Conservation (phyloP, 2,797 vertebrate genomes). For the Hapalemur alaotrensis region DNA sequence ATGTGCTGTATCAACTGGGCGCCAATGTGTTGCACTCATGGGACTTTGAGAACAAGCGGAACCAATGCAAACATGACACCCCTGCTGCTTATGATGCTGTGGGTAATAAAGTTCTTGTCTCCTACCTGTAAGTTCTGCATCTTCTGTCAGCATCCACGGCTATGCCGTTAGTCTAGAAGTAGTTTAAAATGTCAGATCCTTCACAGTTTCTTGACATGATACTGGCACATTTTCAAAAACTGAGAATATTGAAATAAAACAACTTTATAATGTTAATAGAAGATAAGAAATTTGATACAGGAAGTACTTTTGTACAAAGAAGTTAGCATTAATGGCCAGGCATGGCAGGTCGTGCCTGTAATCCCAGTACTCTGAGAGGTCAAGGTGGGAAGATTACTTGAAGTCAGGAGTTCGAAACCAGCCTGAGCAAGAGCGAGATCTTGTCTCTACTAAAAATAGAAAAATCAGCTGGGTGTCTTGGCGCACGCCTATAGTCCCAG, state of each 20-base stretch:
- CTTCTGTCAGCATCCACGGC: background rate
- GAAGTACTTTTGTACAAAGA: background rate
- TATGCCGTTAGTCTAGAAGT: background rate
- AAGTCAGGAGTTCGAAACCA: too few relatives aligned
- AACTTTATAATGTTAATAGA: background rate
- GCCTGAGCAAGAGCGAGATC: too few relatives aligned
- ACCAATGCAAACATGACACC: too few relatives aligned
- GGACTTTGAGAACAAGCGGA: accelerated
- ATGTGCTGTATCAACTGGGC: background rate
- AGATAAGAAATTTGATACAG: background rate
- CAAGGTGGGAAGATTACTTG: too few relatives aligned
- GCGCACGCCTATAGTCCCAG: too few relatives aligned
- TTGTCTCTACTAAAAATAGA: too few relatives aligned
- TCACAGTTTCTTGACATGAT: background rate
- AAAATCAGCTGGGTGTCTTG: too few relatives aligned
- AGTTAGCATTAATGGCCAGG: background rate
- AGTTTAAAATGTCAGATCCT: background rate
- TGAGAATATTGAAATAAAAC: background rate
- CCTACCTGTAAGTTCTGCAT: background rate
- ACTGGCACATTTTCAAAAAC: background rate
- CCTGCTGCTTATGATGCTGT: background rate
- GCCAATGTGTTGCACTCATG: too few relatives aligned
- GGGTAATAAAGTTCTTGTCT: background rate
- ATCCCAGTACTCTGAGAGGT: too few relatives aligned
- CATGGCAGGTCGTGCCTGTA: too few relatives aligned